phyloP scores from a whole-genome alignment of 2,113 vertebrate species.

The Gallinago undulata region DNA sequence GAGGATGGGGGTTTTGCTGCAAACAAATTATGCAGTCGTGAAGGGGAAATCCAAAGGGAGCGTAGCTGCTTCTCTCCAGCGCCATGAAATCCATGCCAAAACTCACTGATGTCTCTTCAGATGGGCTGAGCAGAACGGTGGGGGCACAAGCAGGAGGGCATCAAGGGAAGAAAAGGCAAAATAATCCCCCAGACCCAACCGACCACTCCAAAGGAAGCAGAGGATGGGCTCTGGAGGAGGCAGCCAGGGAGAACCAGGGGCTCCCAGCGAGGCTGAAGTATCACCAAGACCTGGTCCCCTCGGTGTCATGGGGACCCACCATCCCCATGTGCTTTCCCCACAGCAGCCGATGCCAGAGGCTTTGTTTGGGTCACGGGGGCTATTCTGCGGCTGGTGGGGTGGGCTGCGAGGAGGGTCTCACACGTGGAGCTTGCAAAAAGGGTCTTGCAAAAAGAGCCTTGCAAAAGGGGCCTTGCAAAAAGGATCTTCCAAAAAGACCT shows the following conservation, averaged over 20 bases:
- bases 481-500: not conserved
- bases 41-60: not conserved
- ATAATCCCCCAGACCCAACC: not conserved
- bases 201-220: rapidly evolving
- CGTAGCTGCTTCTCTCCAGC: not conserved
- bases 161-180: not conserved
- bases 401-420: not conserved
- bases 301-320: not conserved
- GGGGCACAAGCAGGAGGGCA: not conserved
- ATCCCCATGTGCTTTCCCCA: rapidly evolving
- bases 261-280: not conserved
- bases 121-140: not conserved
- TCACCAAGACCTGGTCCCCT: not conserved
- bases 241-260: not conserved
- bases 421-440: not conserved
- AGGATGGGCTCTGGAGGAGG: not conserved
- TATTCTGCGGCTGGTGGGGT: rapidly evolving
- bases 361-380: not conserved
- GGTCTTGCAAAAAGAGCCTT: not conserved
- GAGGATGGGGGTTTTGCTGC: not conserved
- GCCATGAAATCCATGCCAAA: not conserved
- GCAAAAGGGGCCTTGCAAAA: not conserved
- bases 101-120: not conserved
- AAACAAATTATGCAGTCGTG: not conserved
- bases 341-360: not conserved